These are phyloP conservation scores for Aradus depressus DNA, from an alignment of 2,888 invertebrate species.

Conservation along the genomic window DNA sequence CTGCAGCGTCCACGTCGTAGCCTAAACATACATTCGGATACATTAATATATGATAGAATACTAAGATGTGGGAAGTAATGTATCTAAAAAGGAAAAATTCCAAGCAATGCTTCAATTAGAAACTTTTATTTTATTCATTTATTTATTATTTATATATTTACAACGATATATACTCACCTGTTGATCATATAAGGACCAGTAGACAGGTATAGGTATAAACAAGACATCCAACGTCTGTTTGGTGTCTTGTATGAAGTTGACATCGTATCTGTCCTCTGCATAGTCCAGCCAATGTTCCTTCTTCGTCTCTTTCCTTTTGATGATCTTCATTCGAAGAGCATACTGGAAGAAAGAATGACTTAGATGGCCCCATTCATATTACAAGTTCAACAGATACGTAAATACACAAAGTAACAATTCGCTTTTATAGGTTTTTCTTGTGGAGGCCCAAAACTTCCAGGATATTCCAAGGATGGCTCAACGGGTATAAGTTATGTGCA, in stretches of 20 bases:
- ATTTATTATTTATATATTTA: background rate
- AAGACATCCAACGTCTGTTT: background rate
- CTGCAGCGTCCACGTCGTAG: slow-evolving; percentile 13
- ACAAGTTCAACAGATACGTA: too few species aligned
- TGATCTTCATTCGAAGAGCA: slow-evolving; percentile 10
- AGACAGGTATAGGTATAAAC: slow-evolving; percentile 7
- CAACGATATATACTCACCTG: slow-evolving; percentile 2
- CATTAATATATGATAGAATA: too few species aligned
- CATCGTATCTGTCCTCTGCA: slow-evolving; percentile 5
- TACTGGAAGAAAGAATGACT: background rate
- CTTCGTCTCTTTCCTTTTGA: background rate
- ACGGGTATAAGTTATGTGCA: too few species aligned
- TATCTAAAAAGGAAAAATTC: too few species aligned
- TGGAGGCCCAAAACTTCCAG: too few species aligned
- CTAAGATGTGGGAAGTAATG: too few species aligned
- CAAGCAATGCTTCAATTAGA: background rate
- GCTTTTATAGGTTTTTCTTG: too few species aligned
- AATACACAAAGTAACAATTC: too few species aligned
- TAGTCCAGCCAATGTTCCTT: slow-evolving; percentile 3
- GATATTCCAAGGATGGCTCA: too few species aligned
- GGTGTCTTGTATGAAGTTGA: slow-evolving; percentile 11
- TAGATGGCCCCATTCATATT: too few species aligned
- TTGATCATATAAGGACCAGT: slow-evolving; percentile 13
- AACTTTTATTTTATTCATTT: background rate
- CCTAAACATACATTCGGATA: too few species aligned